These are phyloP conservation scores for Eutrigla gurnardus DNA, from an alignment of 2,797 vertebrate species.

Conservation along the genomic window DNA sequence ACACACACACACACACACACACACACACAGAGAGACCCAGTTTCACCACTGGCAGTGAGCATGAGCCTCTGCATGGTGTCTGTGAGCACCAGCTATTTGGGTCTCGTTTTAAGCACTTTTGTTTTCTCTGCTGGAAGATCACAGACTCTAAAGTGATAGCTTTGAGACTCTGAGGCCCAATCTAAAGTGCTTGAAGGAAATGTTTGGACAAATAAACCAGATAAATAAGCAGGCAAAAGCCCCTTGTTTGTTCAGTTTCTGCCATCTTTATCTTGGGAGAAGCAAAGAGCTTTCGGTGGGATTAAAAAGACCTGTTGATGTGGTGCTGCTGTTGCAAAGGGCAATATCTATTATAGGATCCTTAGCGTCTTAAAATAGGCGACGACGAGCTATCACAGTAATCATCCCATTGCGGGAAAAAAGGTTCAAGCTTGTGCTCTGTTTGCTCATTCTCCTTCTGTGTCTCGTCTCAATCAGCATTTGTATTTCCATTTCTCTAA, in stretches of 20 bases:
- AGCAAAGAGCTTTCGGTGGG: constrained; percentile 42
- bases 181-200: constrained; percentile 60
- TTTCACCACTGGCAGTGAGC: constrained; percentile 39
- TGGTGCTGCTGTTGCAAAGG: constrained; percentile 23
- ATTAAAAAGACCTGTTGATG: constrained; percentile 50
- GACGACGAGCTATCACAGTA: constrained; percentile 23
- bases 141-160: constrained; percentile 55
- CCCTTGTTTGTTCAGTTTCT: constrained; percentile 44
- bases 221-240: constrained; percentile 39
- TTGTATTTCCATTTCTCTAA: constrained; percentile 8
- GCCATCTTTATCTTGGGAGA: constrained; percentile 34
- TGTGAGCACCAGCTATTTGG: constrained; percentile 51
- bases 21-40: constrained; percentile 23
- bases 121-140: constrained; percentile 65
- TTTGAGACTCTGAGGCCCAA: constrained; percentile 55
- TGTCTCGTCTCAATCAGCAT: constrained; percentile 12
- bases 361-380: constrained; percentile 1
- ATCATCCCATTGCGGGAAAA: constrained; percentile 3
- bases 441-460: constrained; percentile 4
- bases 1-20: constrained; percentile 26
- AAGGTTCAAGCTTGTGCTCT: background rate
- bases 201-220: constrained; percentile 55
- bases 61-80: constrained; percentile 38
- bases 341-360: constrained; percentile 38
- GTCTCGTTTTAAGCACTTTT: constrained; percentile 56